A percentile compares a stretch with the other conserved stretches of the same genome.
phyloP scores from a whole-genome alignment of 2,113 vertebrate genomes.

The Marcusenius ussheri region DNA sequence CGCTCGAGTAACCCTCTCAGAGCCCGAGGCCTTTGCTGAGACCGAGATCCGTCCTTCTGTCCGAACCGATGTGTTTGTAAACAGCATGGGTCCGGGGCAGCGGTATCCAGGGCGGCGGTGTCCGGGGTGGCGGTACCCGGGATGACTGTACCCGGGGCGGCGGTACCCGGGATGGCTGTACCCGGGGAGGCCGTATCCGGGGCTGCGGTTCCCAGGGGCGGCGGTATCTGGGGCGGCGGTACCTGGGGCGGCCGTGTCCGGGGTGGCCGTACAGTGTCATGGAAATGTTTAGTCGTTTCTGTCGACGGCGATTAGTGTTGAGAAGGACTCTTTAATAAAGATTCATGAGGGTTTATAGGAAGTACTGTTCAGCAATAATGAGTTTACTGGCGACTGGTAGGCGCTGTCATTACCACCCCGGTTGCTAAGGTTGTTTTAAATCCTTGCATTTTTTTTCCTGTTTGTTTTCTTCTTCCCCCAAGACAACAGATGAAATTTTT shows the following conservation, averaged over 20 bases:
- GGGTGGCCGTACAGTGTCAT: background rate
- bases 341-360: background rate
- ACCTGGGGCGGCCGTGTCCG: background rate
- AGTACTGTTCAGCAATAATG: background rate
- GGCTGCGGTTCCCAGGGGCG: too few species aligned
- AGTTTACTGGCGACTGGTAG: constrained; percentile 25
- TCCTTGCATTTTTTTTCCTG: constrained; percentile 23
- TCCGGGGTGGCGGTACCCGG: too few species aligned
- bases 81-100: background rate
- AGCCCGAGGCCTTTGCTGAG: background rate
- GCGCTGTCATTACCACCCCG: constrained; percentile 11
- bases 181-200: too few species aligned
- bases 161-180: too few species aligned
- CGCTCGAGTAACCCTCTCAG: constrained; percentile 9
- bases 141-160: too few species aligned
- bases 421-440: constrained; percentile 17
- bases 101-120: background rate
- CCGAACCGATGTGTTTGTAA: background rate
- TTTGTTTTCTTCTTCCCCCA: constrained; percentile 31
- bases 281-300: background rate
- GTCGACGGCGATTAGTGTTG: background rate
- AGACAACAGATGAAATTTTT: constrained; percentile 35
- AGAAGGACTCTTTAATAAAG: background rate
- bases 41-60: background rate
- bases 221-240: too few species aligned